Base-by-base conservation (phyloP, 2,113 vertebrate species). In the Eudyptes chrysolophus region DNA sequence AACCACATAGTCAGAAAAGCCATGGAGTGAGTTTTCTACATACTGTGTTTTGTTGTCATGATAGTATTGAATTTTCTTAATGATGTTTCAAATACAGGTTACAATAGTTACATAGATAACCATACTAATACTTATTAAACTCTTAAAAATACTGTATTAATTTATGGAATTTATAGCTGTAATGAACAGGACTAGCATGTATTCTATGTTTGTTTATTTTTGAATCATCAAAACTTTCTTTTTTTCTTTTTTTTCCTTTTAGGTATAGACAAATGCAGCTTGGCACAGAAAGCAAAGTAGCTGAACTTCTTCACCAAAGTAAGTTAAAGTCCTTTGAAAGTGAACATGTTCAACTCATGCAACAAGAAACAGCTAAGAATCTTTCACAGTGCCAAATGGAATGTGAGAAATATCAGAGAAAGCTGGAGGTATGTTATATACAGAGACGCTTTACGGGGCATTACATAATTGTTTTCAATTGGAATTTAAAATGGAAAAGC, bases 361-460 rank as follows among this genome's bases (percentile, higher is more conserved):
- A 99, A 95, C 99, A 99, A 70, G 99, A 99, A 98, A 99, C 98
- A 11, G 97, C 98, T 70, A 99, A 98, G 95, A 98, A 99, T 79
- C 98, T 99, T 96, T 98, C 98, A 36, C 99, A 99, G 68, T 99
- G 99, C 95, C 99, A 99, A 95, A 84, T 99, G 95, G 99, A 99
- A 98, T 99, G 99, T 98, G 99, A 99, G 94, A 99, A 99, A 95
- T 99, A 99, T 51, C 99, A 99, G 98, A 99, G 99, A 96, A 99
- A 99, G 97, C 85, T 99, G 82, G 99, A 99, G 99, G 99, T 99
- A 99, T 48, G 97, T 95, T 85, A 46, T 15, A 51, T 38, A 48
- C 85, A 90, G 79, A 51, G 52, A 64, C 11, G 38, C 13, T 49
- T 90, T n/a, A 32, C 1, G 0, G 25, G 26, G 18, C 12, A 54